Evolutionary conservation across 2,113 vertebrate genomes (phyloP).

Genomic region (Oreochromis aureus): DNA sequence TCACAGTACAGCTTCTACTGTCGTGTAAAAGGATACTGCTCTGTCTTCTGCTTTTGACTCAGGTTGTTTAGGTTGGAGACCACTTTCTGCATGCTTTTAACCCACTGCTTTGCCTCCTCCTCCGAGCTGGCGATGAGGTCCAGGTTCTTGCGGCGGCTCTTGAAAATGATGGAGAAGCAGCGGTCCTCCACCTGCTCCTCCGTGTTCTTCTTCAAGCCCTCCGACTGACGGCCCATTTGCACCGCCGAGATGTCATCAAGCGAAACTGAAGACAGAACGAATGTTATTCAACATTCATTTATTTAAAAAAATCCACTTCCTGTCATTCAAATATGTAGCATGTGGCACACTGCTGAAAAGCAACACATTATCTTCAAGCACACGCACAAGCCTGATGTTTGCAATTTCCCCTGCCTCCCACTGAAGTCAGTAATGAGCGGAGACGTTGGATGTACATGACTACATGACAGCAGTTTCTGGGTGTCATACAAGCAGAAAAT

Average conservation of each 20-base stretch:
- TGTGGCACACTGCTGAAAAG: background rate
- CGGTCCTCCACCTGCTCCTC: slow-evolving; percentile 78
- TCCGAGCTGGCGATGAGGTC: slow-evolving; percentile 86
- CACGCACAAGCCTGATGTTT: background rate
- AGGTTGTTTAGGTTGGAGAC: slow-evolving; percentile 76
- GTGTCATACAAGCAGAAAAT: background rate
- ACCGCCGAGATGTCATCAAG: slow-evolving; percentile 86
- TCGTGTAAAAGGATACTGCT: slow-evolving; percentile 87
- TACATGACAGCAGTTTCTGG: background rate
- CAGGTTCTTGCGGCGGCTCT: slow-evolving; percentile 82
- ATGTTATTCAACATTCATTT: background rate
- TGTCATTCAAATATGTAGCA: background rate
- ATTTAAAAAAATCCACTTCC: background rate
- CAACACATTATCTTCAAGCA: background rate
- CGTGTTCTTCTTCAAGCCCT: slow-evolving; percentile 87
- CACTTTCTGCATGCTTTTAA: slow-evolving; percentile 81
- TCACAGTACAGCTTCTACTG: background rate
- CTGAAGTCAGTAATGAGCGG: background rate
- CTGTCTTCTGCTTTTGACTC: slow-evolving; percentile 78
- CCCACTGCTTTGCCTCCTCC: slow-evolving; percentile 85
- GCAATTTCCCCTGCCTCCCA: background rate
- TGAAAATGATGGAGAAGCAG: slow-evolving; percentile 95
- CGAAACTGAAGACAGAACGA: slow-evolving; percentile 74
- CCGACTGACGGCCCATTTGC: slow-evolving; percentile 84
- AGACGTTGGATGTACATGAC: background rate